Percentiles rank a stretch among this genome's conserved stretches.
Conservation (phyloP, 2,113 vertebrate genomes). For the Furnarius figulus region DNA sequence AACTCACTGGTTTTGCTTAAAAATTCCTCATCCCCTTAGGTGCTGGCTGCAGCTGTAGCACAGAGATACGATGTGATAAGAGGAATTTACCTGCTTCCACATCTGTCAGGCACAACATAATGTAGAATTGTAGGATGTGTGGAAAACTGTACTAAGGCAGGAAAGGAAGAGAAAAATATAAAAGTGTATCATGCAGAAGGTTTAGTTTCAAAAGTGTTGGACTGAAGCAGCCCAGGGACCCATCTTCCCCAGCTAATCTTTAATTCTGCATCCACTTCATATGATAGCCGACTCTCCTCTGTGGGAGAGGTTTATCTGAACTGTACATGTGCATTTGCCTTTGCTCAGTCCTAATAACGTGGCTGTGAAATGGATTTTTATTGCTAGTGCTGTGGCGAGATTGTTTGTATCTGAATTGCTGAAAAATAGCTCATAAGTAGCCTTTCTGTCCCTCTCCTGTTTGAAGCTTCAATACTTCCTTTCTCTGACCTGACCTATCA, state of each 20-base stretch:
- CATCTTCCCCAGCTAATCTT: not conserved
- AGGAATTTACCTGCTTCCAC: not conserved
- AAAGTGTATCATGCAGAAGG: not conserved
- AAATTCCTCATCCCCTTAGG: not conserved
- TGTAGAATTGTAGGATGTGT: not conserved
- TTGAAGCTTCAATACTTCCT: not conserved
- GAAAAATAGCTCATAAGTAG: not conserved
- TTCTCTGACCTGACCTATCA: not conserved
- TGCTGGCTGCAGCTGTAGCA: not conserved
- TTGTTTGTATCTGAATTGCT: not conserved
- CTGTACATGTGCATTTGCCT: not conserved
- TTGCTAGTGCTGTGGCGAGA: not conserved
- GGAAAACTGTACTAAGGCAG: not conserved
- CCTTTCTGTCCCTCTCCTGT: not conserved
- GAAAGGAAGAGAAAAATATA: not conserved
- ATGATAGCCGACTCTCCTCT: not conserved
- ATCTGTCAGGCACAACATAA: not conserved
- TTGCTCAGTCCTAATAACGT: not conserved
- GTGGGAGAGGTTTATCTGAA: not conserved
- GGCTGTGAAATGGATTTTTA: not conserved
- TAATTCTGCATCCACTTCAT: not conserved
- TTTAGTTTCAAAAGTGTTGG: not conserved
- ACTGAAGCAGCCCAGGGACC: not conserved
- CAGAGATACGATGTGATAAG: not conserved
- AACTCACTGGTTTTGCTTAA: not conserved